Conservation (phyloP, 1,140 invertebrate species). For the Aporrectodea caliginosa region DNA sequence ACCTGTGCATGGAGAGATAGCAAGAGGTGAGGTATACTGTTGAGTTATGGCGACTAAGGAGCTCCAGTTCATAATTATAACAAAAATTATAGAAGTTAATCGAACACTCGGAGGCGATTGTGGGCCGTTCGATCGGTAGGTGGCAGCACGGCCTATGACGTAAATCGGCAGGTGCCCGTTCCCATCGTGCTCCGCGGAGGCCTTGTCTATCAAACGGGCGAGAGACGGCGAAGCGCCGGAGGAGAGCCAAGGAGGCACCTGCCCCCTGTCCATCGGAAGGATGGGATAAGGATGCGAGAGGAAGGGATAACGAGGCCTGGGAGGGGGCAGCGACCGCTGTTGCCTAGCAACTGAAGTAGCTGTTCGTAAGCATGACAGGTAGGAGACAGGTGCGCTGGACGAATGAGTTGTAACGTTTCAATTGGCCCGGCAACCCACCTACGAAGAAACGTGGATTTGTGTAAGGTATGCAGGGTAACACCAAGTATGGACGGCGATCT, state of each 20-base stretch:
- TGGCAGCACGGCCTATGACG: neutral
- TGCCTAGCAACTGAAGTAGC: neutral
- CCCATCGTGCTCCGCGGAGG: too few species aligned
- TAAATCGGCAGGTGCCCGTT: neutral
- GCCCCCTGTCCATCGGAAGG: neutral
- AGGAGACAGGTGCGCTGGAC: too few species aligned
- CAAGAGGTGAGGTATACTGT: too few species aligned
- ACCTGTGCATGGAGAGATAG: too few species aligned
- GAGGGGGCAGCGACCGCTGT: neutral
- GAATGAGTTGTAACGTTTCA: too few species aligned
- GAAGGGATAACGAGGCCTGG: neutral
- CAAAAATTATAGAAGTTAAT: neutral
- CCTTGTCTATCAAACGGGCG: neutral
- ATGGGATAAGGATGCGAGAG: neutral
- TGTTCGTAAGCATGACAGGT: too few species aligned
- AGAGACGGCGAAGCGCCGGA: neutral
- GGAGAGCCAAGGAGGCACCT: neutral
- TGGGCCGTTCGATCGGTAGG: neutral
- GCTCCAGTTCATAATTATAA: neutral
- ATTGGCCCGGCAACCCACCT: too few species aligned
- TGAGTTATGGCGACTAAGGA: neutral
- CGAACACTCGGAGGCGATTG: neutral
- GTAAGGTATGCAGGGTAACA: too few species aligned
- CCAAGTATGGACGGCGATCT: too few species aligned
- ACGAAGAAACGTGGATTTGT: too few species aligned